A percentile compares a stretch with the other conserved stretches of the same genome.
These are phyloP conservation scores for Disparrhopalites patrizii DNA, from an alignment of 2,888 invertebrate genomes.

Conservation along the genomic window DNA sequence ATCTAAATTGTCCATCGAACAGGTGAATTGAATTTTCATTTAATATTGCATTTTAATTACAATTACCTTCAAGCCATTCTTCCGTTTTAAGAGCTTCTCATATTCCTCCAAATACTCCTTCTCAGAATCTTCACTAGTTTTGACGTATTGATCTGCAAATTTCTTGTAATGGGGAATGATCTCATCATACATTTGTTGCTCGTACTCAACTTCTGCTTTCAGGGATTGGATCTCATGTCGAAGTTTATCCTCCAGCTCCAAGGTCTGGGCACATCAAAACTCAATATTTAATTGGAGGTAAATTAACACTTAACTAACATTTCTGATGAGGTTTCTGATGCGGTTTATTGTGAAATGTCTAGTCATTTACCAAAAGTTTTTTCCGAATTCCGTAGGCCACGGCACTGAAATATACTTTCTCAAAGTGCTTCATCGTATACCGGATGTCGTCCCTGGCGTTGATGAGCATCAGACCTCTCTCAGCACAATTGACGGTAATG, in stretches of 20 bases:
- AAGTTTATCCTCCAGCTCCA: background rate
- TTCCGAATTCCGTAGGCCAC: slow-evolving; percentile 21
- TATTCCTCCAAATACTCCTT: slow-evolving; percentile 19
- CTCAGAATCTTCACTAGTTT: slow-evolving; percentile 3
- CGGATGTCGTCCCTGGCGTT: slow-evolving; percentile 9
- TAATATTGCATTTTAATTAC: background rate
- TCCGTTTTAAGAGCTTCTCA: slow-evolving; percentile 14
- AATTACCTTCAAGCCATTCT: slow-evolving; percentile 15
- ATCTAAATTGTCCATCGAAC: too few relatives aligned
- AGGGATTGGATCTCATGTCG: background rate
- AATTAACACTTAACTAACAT: too few relatives aligned
- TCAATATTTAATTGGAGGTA: too few relatives aligned
- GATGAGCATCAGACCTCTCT: slow-evolving; percentile 18
- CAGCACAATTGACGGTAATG: slow-evolving; percentile 14
- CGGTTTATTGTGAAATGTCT: too few relatives aligned
- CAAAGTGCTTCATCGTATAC: background rate
- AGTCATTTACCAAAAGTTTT: slow-evolving; percentile 6
- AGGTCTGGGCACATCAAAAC: too few relatives aligned
- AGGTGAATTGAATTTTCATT: background rate
- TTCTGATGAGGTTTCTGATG: too few relatives aligned
- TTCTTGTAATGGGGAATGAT: slow-evolving; percentile 13
- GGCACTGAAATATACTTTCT: slow-evolving; percentile 18
- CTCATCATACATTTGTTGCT: slow-evolving; percentile 17
- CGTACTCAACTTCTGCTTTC: slow-evolving; percentile 17
- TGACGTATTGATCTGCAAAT: background rate